Evolutionary conservation across 2,113 vertebrate species (phyloP), one percentile per base, ranked within the genome.

Genomic region (Cichladusa arquata): DNA sequence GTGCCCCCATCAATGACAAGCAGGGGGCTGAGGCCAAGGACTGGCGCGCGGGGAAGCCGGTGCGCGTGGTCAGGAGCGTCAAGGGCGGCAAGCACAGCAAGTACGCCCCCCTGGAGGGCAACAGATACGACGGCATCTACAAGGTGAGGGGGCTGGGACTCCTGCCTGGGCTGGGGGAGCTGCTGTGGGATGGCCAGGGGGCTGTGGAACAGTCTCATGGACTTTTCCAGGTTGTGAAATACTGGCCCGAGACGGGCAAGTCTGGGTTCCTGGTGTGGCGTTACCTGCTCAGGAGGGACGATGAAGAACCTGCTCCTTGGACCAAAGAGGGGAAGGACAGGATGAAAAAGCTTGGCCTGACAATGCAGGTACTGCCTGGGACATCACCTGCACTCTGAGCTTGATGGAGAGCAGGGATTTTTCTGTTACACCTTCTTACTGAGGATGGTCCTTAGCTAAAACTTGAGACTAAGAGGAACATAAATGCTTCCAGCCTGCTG

Each of bases 221-320:
- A 4, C 34, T 56, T 14, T 14, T 25, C 1, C 78, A 99, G 99
- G 98, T 99, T 4, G 99, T 98, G 38, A 99, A 99, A 88, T 99
- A 99, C 93, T 99, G 99, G 99, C 99, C 99, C 0, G 99, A 99
- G 82, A 99, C 98, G 2, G 99, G 99, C 5, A 99, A 99, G 71
- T 99, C 99, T 2, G 99, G 99, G 9, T 99, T 99, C 90, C 87
- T 99, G 5, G 99, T 99, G 19, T 99, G 99, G 99, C 97, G 99
- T 23, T 99, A 99, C 77, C 94, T 99, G 53, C 97, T 99, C 9
- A 98, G 98, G 94, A 98, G 99, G 72, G 99, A 99, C 2, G 99
- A 99, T 8, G 98, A 98, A 0, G 99, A 99, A 83, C 98, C 99
- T 0, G 99, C 99, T 20, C 99, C 99, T 10, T 99, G 99, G 99